Conservation (phyloP, 2,888 invertebrate genomes). For the Pseudoips prasinana region DNA sequence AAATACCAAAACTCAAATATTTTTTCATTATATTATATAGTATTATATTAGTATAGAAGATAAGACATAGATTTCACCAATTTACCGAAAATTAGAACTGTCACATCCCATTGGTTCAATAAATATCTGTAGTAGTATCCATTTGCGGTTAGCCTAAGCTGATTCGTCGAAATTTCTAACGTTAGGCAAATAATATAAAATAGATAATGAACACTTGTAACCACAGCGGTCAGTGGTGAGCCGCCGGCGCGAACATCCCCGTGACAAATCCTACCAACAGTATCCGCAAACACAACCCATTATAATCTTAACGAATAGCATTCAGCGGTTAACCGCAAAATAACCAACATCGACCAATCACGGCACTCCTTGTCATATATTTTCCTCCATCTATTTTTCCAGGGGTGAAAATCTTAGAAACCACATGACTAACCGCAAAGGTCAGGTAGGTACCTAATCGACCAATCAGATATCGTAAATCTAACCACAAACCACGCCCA, state of each 20-base stretch:
- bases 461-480: slow-evolving; percentile 83
- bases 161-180: slow-evolving; percentile 21
- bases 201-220: slow-evolving; percentile 32
- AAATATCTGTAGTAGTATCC: too few relatives aligned
- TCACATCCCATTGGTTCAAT: too few relatives aligned
- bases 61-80: too few relatives aligned
- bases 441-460: slow-evolving; percentile 67
- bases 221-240: slow-evolving; percentile 34
- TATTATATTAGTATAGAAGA: too few relatives aligned
- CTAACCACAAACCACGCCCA: slow-evolving; percentile 84
- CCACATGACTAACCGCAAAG: slow-evolving; percentile 83
- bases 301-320: slow-evolving; percentile 78
- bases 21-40: too few relatives aligned
- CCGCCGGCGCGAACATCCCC: slow-evolving; percentile 46
- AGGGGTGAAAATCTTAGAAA: slow-evolving; percentile 82
- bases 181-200: slow-evolving; percentile 28
- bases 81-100: too few relatives aligned
- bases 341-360: slow-evolving; percentile 69
- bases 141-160: slow-evolving; percentile 3
- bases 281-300: slow-evolving; percentile 58
- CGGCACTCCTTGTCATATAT: slow-evolving; percentile 56
- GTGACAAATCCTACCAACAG: slow-evolving; percentile 54
- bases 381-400: slow-evolving; percentile 79
- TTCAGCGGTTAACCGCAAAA: slow-evolving; percentile 78
- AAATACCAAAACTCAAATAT: too few relatives aligned